A percentile compares a stretch with the other conserved stretches of the same genome.
phyloP scores from a whole-genome alignment of 2,113 vertebrate species.

The Brienomyrus longianalis region DNA sequence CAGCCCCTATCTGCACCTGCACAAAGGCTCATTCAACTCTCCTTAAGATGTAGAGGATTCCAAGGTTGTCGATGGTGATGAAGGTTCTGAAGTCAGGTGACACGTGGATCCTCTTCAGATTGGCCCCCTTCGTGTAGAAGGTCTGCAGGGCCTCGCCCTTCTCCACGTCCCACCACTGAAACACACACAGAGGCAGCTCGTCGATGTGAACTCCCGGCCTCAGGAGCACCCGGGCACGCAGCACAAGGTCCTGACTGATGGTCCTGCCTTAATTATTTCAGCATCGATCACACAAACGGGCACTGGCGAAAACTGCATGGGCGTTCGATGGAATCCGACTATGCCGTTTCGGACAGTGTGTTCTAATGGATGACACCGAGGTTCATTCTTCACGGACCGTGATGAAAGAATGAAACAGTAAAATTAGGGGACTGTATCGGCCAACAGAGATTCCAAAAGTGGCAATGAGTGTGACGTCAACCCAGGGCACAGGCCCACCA shows the following conservation, averaged over 20 bases:
- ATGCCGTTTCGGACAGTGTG: background rate
- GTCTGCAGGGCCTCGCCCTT: conserved; percentile 81
- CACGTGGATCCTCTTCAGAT: conserved; percentile 80
- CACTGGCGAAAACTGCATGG: background rate
- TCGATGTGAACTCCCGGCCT: background rate
- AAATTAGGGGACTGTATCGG: background rate
- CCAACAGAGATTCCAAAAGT: background rate
- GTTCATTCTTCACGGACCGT: background rate
- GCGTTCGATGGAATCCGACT: background rate
- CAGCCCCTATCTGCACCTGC: background rate
- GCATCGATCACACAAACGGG: background rate
- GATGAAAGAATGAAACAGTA: background rate
- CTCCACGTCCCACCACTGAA: conserved; percentile 87
- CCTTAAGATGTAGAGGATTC: conserved; percentile 85
- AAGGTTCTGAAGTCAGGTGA: conserved; percentile 79
- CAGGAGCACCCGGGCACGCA: background rate
- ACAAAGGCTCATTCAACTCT: conserved; percentile 41
- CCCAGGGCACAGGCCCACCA: background rate
- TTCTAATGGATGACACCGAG: background rate
- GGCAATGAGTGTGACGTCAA: background rate
- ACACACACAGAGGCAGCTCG: conserved; percentile 29
- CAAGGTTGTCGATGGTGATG: conserved; percentile 89
- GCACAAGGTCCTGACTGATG: background rate
- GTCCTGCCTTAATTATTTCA: background rate
- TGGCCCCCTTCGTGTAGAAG: conserved; percentile 82